A percentile compares a stretch with the other conserved stretches of the same genome.
Conservation (phyloP, 37 sponge, comb jelly and placozoan species). For the Diacarnus erythraeanus region DNA sequence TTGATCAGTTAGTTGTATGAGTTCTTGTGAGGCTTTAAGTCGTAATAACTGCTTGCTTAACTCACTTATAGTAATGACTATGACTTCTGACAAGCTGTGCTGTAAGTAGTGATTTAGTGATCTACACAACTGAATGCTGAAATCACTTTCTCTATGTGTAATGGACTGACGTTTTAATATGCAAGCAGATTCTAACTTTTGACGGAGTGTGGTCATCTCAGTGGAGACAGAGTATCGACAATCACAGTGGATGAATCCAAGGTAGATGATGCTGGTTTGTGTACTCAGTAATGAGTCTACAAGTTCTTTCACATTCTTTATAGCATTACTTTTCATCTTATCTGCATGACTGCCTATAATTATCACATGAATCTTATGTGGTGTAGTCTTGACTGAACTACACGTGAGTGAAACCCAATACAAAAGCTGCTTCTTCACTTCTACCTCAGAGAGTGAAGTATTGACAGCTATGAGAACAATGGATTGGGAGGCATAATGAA, state of each 20-base stretch:
- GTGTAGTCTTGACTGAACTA: background rate
- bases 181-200: background rate
- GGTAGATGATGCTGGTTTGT: background rate
- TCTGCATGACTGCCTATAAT: conserved; percentile 20
- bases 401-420: background rate
- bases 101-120: background rate
- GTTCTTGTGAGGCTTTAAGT: background rate
- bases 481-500: background rate
- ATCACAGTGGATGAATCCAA: background rate
- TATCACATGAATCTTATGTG: background rate
- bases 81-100: background rate
- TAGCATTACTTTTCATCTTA: background rate
- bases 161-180: background rate
- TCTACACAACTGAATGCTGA: background rate
- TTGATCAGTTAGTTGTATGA: background rate
- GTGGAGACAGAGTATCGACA: background rate
- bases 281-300: no score
- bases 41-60: background rate
- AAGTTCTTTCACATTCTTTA: background rate
- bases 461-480: conserved; percentile 12
- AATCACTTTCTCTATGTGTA: background rate
- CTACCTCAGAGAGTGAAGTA: background rate
- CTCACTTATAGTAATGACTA: background rate
- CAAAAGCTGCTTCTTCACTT: background rate
- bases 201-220: background rate